phyloP scores from a whole-genome alignment of 1,140 invertebrate genomes.

The Pachyrhynchus sulphureomaculatus region DNA sequence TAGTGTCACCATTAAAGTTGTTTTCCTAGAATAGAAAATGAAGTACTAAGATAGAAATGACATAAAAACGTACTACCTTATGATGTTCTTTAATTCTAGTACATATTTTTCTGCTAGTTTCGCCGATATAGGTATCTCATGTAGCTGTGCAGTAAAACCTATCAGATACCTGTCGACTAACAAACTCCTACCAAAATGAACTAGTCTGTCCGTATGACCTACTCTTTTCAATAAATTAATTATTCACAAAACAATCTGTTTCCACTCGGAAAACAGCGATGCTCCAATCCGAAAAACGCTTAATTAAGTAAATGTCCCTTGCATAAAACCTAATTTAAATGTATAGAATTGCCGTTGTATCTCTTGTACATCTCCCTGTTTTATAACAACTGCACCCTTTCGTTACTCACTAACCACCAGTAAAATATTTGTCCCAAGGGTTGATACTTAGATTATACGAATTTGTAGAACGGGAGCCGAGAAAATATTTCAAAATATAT shows the following conservation, averaged over 20 bases:
- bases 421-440: constrained; percentile 31
- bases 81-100: no score
- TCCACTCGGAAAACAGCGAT: constrained; percentile 4
- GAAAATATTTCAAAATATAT: background rate
- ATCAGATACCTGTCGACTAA: no score
- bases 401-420: constrained; percentile 19
- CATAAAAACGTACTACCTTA: no score
- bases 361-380: constrained; percentile 7
- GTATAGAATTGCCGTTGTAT: constrained; percentile 26
- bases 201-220: no score
- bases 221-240: constrained; percentile 14
- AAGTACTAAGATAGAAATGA: no score
- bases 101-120: no score
- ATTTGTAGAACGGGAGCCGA: constrained; percentile 8
- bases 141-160: no score
- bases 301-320: constrained; percentile 24
- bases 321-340: constrained; percentile 32
- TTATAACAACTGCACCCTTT: constrained; percentile 18
- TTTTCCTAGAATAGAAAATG: no score
- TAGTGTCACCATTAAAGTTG: no score
- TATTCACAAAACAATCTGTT: constrained; percentile 24
- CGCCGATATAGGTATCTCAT: no score
- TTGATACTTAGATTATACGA: constrained; percentile 4
- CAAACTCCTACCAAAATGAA: no score
- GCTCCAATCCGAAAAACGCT: constrained; percentile 16